Evolutionary conservation across 2,888 invertebrate genomes (phyloP).

Genomic region (Branchipolynoe longqiensis): DNA sequence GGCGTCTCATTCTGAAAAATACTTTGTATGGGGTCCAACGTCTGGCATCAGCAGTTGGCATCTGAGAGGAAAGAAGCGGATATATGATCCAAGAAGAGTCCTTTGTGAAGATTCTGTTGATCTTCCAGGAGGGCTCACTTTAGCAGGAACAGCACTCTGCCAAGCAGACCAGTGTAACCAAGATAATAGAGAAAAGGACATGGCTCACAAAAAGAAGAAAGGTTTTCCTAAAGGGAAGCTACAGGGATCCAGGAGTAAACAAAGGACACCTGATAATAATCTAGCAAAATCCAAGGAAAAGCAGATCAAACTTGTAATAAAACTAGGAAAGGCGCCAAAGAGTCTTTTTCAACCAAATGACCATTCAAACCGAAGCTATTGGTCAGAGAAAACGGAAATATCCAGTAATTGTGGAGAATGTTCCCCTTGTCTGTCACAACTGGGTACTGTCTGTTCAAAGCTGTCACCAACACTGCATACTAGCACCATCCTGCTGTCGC

Average conservation of each 20-base stretch:
- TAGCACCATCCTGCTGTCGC: too few relatives aligned
- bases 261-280: not conserved
- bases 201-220: not conserved
- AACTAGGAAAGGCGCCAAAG: not conserved
- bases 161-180: not conserved
- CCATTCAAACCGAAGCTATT: too few relatives aligned
- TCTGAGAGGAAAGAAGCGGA: slow-evolving; percentile 10
- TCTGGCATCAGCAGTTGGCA: slow-evolving; percentile 33
- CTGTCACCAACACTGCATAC: too few relatives aligned
- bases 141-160: not conserved
- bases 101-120: not conserved
- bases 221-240: slow-evolving; percentile 23
- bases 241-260: not conserved
- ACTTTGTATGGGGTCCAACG: slow-evolving; percentile 32
- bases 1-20: not conserved
- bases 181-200: not conserved
- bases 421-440: too few relatives aligned
- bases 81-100: slow-evolving; percentile 17
- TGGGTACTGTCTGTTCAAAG: too few relatives aligned
- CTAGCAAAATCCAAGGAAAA: not conserved
- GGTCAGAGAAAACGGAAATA: too few relatives aligned
- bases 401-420: too few relatives aligned
- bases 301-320: slow-evolving; percentile 15
- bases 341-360: not conserved
- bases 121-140: not conserved